phyloP scores from a whole-genome alignment of 2,797 vertebrate species.

The Florisuga fusca region DNA sequence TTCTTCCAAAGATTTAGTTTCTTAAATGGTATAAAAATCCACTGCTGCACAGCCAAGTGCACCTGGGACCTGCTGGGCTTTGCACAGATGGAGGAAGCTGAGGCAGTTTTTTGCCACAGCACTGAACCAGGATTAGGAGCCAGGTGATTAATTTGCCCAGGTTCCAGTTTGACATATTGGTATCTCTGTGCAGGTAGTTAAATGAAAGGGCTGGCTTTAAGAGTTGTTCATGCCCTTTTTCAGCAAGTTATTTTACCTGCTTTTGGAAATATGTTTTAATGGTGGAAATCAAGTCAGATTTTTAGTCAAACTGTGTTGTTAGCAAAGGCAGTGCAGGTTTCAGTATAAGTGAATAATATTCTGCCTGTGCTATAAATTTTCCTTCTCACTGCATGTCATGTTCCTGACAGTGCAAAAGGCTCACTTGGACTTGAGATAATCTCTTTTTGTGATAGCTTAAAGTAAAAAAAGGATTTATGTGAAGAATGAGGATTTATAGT shows the following conservation, averaged over 20 bases:
- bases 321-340: background rate
- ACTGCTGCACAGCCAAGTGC: background rate
- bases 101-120: background rate
- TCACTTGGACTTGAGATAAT: background rate
- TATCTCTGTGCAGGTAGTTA: background rate
- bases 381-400: background rate
- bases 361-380: background rate
- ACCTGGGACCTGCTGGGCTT: background rate
- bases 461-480: background rate
- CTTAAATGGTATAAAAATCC: background rate
- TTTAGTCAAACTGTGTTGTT: background rate
- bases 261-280: background rate
- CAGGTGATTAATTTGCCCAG: background rate
- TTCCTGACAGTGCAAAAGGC: background rate
- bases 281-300: background rate
- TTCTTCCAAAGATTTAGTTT: background rate
- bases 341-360: background rate
- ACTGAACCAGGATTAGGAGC: accelerated
- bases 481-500: background rate
- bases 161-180: background rate
- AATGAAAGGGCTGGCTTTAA: background rate
- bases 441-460: background rate
- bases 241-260: background rate
- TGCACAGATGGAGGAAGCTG: background rate
- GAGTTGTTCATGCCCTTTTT: background rate